A percentile compares a stretch with the other conserved stretches of the same genome.
Evolutionary conservation across 2,888 invertebrate genomes (phyloP).

Genomic region (Serripes groenlandicus): DNA sequence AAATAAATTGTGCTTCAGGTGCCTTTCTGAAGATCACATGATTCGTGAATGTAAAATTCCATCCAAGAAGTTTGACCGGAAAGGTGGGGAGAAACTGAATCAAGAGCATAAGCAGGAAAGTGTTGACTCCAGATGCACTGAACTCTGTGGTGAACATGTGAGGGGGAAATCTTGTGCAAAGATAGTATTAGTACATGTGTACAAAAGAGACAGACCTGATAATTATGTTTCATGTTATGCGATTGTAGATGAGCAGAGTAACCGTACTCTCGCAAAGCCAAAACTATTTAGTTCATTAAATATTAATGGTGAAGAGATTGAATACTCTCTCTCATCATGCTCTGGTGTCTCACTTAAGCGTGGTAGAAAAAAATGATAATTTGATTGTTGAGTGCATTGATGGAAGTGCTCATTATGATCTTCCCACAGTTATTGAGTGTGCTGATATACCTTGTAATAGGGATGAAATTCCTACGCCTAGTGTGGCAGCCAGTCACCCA

Average conservation of each 20-base stretch:
- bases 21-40: no score
- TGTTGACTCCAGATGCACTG: slow-evolving; percentile 17
- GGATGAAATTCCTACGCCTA: slow-evolving; percentile 49
- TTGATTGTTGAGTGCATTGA: slow-evolving; percentile 23
- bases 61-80: no score
- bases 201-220: background rate
- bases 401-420: background rate
- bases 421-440: slow-evolving; percentile 27
- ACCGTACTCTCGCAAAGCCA: slow-evolving; percentile 22
- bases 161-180: slow-evolving; percentile 39
- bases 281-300: slow-evolving; percentile 4
- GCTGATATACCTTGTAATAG: slow-evolving; percentile 11
- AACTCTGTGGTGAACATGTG: background rate
- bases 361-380: slow-evolving; percentile 11
- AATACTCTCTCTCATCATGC: slow-evolving; percentile 16
- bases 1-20: no score
- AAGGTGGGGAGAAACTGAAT: slow-evolving; percentile 33
- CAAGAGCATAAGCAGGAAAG: background rate
- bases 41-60: no score
- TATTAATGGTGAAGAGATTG: background rate
- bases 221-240: slow-evolving; percentile 21
- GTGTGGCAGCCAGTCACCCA: slow-evolving; percentile 30
- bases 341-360: background rate
- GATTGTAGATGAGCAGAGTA: slow-evolving; percentile 34
- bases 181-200: slow-evolving; percentile 25